A percentile compares a stretch with the other conserved stretches of the same genome.
These are phyloP conservation scores for Ridgeia piscesae DNA, from an alignment of 1,140 invertebrate species.

Conservation along the genomic window DNA sequence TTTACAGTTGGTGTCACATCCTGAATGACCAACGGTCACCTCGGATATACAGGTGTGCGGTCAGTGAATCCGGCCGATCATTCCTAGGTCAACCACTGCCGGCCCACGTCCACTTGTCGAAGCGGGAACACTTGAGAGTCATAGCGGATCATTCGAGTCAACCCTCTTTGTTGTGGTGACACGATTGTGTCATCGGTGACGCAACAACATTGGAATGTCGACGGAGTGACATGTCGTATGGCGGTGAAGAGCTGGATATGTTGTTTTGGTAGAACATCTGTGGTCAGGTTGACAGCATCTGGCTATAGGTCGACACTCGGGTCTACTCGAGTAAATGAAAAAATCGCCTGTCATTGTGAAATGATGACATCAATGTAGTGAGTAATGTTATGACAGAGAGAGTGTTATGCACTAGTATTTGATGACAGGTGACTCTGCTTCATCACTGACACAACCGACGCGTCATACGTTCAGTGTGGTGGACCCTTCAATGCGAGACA, in stretches of 20 bases:
- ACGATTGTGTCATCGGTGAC: background rate
- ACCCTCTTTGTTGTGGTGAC: background rate
- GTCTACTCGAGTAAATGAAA: background rate
- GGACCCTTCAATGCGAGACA: background rate
- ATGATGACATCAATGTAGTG: background rate
- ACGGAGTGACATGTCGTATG: background rate
- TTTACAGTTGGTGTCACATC: background rate
- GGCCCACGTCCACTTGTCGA: too few species aligned
- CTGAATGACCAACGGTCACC: background rate
- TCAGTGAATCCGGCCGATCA: background rate
- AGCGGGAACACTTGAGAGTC: too few species aligned
- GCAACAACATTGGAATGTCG: background rate
- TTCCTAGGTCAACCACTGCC: background rate
- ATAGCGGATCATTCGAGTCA: too few species aligned
- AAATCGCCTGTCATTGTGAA: background rate
- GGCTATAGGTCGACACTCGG: background rate
- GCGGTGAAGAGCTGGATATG: background rate
- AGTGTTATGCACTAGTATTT: background rate
- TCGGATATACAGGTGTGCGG: background rate
- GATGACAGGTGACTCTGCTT: background rate
- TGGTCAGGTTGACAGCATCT: background rate
- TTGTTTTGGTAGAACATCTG: background rate
- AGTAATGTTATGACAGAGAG: background rate
- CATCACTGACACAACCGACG: background rate
- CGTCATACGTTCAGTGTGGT: background rate